A percentile compares a stretch with the other conserved stretches of the same genome.
Evolutionary conservation across 2,113 vertebrate genomes (phyloP).

Genomic region (Platysteira castanea): DNA sequence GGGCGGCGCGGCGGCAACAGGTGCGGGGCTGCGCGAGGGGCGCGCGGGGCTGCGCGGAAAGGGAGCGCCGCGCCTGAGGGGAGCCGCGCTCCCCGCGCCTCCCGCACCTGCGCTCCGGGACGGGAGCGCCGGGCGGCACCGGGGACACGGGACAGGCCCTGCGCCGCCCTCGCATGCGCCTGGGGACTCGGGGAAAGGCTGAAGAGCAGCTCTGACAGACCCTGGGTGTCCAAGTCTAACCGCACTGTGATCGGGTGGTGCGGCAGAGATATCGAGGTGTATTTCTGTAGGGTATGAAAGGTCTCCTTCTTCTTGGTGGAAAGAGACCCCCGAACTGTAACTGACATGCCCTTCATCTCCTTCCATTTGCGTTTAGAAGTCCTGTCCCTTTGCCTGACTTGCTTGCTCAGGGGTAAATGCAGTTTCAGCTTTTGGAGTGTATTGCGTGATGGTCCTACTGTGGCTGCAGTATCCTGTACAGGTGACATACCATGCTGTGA

Average conservation of each 20-base stretch:
- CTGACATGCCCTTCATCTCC: background rate
- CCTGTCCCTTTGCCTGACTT: background rate
- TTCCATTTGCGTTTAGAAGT: accelerated
- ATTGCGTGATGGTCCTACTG: accelerated
- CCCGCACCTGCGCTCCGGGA: background rate
- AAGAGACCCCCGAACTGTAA: too few species aligned
- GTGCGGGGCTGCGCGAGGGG: too few species aligned
- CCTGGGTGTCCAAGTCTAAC: accelerated
- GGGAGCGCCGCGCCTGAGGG: background rate
- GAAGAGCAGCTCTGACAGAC: background rate
- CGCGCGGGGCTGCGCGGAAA: background rate
- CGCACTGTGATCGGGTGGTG: background rate
- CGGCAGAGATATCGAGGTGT: accelerated
- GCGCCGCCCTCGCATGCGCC: background rate
- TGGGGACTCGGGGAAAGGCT: background rate
- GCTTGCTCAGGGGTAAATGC: background rate
- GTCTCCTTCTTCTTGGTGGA: background rate
- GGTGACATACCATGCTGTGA: background rate
- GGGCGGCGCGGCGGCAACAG: too few species aligned
- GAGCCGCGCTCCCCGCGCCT: background rate
- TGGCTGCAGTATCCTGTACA: accelerated
- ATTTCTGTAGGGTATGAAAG: background rate
- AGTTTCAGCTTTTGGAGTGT: too few species aligned
- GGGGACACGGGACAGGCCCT: background rate
- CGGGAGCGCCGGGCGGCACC: background rate